Conservation (phyloP, 1,140 invertebrate genomes). For the Dufourea novaeangliae region DNA sequence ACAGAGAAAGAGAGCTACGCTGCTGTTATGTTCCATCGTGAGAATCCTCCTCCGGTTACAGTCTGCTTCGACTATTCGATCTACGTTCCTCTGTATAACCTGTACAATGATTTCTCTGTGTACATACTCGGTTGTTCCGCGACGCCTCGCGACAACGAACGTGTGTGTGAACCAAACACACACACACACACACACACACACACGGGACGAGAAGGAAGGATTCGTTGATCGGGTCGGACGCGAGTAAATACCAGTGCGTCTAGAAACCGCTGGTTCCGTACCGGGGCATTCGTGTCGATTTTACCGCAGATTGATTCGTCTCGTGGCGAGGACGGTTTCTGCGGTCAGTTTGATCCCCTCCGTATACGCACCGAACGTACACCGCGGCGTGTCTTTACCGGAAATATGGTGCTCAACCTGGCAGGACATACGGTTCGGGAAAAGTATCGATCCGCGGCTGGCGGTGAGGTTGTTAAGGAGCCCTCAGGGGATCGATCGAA, state of each 20-base stretch:
- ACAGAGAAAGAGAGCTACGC: too few species aligned
- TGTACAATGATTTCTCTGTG: background rate
- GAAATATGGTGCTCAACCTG: constrained; percentile 50
- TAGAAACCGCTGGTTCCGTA: background rate
- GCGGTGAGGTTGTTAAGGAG: background rate
- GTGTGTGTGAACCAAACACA: background rate
- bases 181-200: too few species aligned
- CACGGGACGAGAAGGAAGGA: too few species aligned
- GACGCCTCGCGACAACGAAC: background rate
- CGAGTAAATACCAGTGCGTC: background rate
- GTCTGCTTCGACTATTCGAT: constrained; percentile 11
- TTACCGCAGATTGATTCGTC: background rate
- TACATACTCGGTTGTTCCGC: constrained; percentile 2
- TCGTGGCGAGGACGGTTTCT: background rate
- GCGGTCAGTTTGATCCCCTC: constrained; percentile 29
- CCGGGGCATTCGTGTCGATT: background rate
- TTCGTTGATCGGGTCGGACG: too few species aligned
- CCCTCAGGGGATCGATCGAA: background rate
- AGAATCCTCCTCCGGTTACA: constrained; percentile 8
- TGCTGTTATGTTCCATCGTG: background rate
- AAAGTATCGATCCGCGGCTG: constrained; percentile 41
- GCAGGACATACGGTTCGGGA: background rate
- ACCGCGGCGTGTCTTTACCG: constrained; percentile 34
- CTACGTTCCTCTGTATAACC: constrained; percentile 5
- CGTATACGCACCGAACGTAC: background rate